Base-by-base conservation (phyloP, 2,113 vertebrate species). In the Xiphophorus maculatus region DNA sequence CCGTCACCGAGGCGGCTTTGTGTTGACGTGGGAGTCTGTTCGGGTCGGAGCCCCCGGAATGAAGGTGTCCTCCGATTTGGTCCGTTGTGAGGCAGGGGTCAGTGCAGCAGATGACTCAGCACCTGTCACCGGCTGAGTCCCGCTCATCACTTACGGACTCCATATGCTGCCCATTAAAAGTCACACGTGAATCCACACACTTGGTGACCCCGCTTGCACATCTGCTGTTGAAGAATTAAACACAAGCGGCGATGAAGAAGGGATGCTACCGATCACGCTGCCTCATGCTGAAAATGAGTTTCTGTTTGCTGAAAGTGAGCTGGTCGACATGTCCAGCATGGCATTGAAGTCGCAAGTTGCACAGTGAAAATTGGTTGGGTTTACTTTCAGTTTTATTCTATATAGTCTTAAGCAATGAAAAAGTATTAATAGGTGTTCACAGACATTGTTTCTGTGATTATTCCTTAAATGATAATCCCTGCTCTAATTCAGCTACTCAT, bases 91-190 rank as follows among this genome's bases (percentile, higher is more conserved):
- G 51, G 66, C 17, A 6, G 14, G 72, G 91, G 87, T 90, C 82
- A 82, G 64, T 48, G 17, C 66, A 72, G 88, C 88, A 88, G 88
- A 85, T 73, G 82, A 87, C 84, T 93, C 90, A 91, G 89, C 92
- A 94, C 89, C 92, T 93, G 93, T 92, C 93, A 93, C 62, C 35
- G 29, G 79, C 73, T 14, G 40, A 77, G 77, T 73, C 66, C 84
- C 83, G 54, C 89, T 90, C 91, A 92, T 93, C 92, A 90, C 89
- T 92, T 93, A 92, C 75, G 63, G 15, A 71, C 88, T 87, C 93
- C 94, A 94, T 95, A 95, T 95, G 94, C 90, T 87, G 87, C 87
- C 92, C 92, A 94, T 95, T 95, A 94, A 91, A 58, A 92, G 84
- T 80, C 88, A 82, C 91, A 92, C 92, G 66, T 75, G 90, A 73